Conservation (phyloP, 2,113 vertebrate species). For the Pterocles burchelli region DNA sequence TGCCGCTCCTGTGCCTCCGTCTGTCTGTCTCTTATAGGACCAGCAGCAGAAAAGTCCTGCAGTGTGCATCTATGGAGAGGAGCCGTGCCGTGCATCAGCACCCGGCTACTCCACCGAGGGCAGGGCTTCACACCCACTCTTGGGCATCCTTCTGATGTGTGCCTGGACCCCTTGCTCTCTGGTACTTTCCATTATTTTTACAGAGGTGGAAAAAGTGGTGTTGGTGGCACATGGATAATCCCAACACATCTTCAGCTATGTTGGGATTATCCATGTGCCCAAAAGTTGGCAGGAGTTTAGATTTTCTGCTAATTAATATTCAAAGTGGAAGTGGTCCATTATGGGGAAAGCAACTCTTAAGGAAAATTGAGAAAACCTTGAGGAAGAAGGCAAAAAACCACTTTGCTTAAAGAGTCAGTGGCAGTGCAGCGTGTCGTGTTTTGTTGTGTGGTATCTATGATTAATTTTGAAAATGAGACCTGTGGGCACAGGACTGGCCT, state of each 20-base stretch:
- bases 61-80: accelerated
- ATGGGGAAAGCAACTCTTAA: not conserved
- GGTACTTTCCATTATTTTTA: not conserved
- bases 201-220: not conserved
- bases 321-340: not conserved
- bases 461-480: not conserved
- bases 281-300: not conserved
- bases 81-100: not conserved
- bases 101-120: accelerated
- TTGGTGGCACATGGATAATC: not conserved
- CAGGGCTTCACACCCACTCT: not conserved
- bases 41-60: not conserved
- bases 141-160: not conserved
- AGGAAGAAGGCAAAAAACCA: accelerated
- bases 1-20: not conserved
- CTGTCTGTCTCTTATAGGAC: not conserved
- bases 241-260: not conserved
- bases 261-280: too few species aligned
- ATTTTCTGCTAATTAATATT: conserved; percentile 22
- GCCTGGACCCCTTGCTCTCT: accelerated
- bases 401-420: not conserved
- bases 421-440: accelerated
- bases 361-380: not conserved
- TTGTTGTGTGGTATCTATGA: accelerated
- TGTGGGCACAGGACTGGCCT: not conserved